Evolutionary conservation across 1,140 invertebrate species (phyloP).

Genomic region (Rhopalosiphum padi): DNA sequence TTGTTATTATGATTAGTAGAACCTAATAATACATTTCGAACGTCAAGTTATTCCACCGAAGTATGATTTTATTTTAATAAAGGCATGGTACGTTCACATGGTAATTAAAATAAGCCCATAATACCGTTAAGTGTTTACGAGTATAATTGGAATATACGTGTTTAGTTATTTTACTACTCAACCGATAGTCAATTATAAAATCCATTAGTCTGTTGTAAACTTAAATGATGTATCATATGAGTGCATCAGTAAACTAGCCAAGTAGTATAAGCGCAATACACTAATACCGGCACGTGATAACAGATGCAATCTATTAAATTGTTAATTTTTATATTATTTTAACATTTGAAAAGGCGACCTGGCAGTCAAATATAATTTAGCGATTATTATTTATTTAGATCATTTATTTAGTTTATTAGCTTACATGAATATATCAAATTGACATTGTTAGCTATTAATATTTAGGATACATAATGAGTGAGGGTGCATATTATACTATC

Average conservation of each 20-base stretch:
- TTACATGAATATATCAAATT: background rate
- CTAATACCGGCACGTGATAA: background rate
- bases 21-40: background rate
- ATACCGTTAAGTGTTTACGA: background rate
- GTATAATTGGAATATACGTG: background rate
- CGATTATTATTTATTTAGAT: background rate
- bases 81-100: background rate
- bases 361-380: background rate
- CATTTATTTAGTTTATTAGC: background rate
- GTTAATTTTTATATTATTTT: background rate
- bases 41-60: background rate
- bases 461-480: background rate
- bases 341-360: background rate
- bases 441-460: background rate
- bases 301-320: background rate
- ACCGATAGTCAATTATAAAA: background rate
- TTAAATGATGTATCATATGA: background rate
- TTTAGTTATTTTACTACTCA: background rate
- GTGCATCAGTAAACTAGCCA: background rate
- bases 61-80: background rate
- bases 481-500: too few species aligned
- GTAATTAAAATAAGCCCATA: background rate
- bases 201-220: conserved; percentile 1
- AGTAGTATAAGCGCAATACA: background rate
- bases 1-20: background rate